These are phyloP conservation scores for Eutolmus rufibarbis DNA, from an alignment of 2,888 invertebrate genomes.

Conservation along the genomic window DNA sequence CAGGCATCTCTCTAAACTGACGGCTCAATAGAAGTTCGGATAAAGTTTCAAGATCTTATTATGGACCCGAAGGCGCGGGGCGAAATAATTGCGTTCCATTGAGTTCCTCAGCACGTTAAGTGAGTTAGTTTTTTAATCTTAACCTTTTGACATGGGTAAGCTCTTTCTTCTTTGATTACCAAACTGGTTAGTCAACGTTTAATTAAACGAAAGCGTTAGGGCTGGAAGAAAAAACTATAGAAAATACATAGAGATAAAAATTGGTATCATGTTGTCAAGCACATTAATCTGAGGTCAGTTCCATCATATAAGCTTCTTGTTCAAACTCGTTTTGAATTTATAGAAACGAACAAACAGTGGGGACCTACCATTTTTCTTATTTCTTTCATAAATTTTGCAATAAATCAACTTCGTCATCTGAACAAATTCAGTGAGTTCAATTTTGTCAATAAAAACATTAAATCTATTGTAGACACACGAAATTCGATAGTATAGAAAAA, in stretches of 20 bases:
- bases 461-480: too few species aligned
- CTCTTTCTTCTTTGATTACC: background rate
- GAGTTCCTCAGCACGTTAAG: background rate
- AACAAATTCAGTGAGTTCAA: too few species aligned
- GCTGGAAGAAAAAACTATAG: background rate
- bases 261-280: background rate
- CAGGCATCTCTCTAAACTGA: background rate
- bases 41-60: slow-evolving; percentile 5
- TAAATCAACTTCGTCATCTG: too few species aligned
- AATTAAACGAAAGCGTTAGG: background rate
- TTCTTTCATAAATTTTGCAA: too few species aligned
- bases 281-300: background rate
- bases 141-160: background rate
- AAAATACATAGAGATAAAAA: background rate
- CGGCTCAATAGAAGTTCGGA: slow-evolving; percentile 20
- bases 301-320: too few species aligned
- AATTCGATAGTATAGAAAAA: too few species aligned
- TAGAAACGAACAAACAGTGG: too few species aligned
- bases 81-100: background rate
- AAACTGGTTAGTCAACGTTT: background rate
- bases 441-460: too few species aligned
- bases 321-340: too few species aligned
- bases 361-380: too few species aligned
- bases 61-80: background rate
- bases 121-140: background rate